These are phyloP conservation scores for Brenthis ino DNA, from an alignment of 2,888 invertebrate species.

Conservation along the genomic window DNA sequence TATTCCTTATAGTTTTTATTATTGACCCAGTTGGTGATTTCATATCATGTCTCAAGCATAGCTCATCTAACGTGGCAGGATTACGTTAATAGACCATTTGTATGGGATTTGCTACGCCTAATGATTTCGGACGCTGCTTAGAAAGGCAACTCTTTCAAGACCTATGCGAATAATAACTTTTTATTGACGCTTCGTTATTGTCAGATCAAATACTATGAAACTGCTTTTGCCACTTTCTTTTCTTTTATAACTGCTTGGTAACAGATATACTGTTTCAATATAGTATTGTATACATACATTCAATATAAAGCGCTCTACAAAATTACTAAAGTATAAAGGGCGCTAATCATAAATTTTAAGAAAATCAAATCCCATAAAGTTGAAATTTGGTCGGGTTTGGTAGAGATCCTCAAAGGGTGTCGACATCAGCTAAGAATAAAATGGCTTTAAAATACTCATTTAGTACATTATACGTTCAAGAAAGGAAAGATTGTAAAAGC, in stretches of 20 bases:
- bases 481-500: no score
- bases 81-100: conserved; percentile 75
- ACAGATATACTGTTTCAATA: neutral
- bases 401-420: no score
- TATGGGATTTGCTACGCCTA: conserved; percentile 74
- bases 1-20: conserved; percentile 24
- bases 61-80: conserved; percentile 73
- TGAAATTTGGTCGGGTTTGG: no score
- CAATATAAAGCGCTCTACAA: no score
- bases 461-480: no score
- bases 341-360: no score
- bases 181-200: conserved; percentile 46
- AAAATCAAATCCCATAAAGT: no score
- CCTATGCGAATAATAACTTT: conserved; percentile 55
- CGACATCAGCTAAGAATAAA: no score
- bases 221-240: conserved; percentile 25
- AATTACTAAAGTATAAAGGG: no score
- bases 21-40: conserved; percentile 47
- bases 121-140: conserved; percentile 65
- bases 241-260: conserved; percentile 11
- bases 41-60: conserved; percentile 54
- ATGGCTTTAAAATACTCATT: no score
- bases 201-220: conserved; percentile 39
- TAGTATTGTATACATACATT: neutral
- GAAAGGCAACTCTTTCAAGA: conserved; percentile 58